Percentiles rank a stretch among this genome's conserved stretches.
phyloP scores from a whole-genome alignment of 1,140 invertebrate genomes.

The Lamellibrachia luymesi region DNA sequence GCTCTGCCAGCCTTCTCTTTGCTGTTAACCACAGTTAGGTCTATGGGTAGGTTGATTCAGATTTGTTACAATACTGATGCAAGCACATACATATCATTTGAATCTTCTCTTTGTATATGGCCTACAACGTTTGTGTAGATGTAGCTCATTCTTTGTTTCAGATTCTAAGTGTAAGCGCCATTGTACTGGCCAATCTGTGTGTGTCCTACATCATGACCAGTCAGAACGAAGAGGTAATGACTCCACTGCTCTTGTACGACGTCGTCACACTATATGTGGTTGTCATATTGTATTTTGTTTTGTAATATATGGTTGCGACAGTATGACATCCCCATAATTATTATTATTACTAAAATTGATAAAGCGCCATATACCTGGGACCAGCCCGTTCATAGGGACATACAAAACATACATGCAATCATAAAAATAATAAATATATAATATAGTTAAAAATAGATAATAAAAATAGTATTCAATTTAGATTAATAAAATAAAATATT shows the following conservation, averaged over 20 bases:
- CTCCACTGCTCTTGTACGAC: neutral
- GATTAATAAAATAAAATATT: too few relatives aligned
- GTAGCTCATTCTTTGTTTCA: conserved; percentile 32
- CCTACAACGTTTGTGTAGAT: too few relatives aligned
- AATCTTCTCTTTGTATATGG: neutral
- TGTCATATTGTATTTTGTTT: neutral
- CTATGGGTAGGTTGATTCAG: too few relatives aligned
- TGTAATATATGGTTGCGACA: conserved; percentile 12
- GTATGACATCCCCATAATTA: neutral
- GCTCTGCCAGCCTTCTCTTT: neutral
- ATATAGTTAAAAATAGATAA: too few relatives aligned
- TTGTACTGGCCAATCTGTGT: conserved; percentile 96
- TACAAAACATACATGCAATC: too few relatives aligned
- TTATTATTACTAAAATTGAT: too few relatives aligned
- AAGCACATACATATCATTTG: neutral
- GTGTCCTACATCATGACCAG: conserved; percentile 99
- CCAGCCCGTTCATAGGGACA: too few relatives aligned
- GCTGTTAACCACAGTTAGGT: neutral
- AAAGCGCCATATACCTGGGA: too few relatives aligned
- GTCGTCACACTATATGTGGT: conserved; percentile 6
- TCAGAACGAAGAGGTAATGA: conserved; percentile 82
- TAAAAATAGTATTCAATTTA: too few relatives aligned
- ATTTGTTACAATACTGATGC: neutral
- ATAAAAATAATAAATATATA: too few relatives aligned
- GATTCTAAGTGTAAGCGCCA: conserved; percentile 92